Percentiles rank a stretch among this genome's conserved stretches.
These are phyloP conservation scores for Geodia barretti DNA, from an alignment of 37 sponge, comb jelly and placozoan species.

Conservation along the genomic window DNA sequence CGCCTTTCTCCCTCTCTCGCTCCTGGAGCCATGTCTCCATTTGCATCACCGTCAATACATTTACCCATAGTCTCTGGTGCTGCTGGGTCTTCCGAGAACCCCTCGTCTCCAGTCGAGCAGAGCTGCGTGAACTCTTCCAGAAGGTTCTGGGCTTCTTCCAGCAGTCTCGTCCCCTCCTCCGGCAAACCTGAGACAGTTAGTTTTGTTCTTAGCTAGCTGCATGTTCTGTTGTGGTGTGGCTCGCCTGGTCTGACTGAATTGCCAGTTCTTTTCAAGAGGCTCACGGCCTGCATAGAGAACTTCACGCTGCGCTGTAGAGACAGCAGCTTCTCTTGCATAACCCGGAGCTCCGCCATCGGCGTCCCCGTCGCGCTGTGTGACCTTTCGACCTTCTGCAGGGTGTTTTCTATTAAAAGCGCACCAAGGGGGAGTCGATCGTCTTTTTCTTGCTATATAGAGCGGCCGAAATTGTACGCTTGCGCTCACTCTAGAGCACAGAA, in stretches of 20 bases:
- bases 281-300: background rate
- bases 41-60: too few relatives aligned
- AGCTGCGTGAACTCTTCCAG: background rate
- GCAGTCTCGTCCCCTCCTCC: background rate
- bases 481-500: too few relatives aligned
- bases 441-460: too few relatives aligned
- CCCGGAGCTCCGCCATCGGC: background rate
- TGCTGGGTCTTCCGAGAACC: background rate
- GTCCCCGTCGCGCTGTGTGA: background rate
- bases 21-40: too few relatives aligned
- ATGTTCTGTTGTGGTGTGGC: background rate
- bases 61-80: too few relatives aligned
- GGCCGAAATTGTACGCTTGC: too few relatives aligned
- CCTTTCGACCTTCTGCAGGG: background rate
- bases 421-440: too few relatives aligned
- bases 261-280: background rate
- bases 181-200: too few relatives aligned
- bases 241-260: background rate
- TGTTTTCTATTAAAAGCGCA: too few relatives aligned
- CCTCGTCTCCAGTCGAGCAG: too few relatives aligned
- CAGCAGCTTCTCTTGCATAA: background rate
- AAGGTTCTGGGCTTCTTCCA: background rate
- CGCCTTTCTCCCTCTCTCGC: too few relatives aligned
- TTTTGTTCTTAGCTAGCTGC: too few relatives aligned
- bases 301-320: background rate